These are phyloP conservation scores for Onychorhynchus coronatus DNA, from an alignment of 2,113 vertebrate species.

Conservation along the genomic window DNA sequence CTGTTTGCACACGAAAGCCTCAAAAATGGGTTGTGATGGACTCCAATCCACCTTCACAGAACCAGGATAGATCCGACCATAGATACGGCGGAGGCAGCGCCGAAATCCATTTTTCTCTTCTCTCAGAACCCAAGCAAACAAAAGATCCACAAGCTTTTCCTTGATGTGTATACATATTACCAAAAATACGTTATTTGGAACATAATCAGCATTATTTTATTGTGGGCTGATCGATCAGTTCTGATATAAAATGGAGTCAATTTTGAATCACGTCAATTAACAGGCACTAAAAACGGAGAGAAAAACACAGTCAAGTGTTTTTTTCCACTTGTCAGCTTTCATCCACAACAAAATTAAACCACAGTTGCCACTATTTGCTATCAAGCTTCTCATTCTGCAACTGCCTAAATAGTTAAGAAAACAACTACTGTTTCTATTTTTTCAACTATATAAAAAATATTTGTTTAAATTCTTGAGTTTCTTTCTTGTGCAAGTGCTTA, in stretches of 20 bases:
- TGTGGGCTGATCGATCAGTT: background rate
- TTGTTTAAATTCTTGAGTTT: background rate
- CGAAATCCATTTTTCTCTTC: background rate
- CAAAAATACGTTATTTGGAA: background rate
- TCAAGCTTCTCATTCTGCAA: background rate
- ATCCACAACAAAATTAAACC: background rate
- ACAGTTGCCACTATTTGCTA: background rate
- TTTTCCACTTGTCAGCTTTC: constrained; percentile 8
- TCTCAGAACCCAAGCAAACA: background rate
- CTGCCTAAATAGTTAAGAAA: background rate
- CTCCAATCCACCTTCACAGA: background rate
- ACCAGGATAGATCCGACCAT: accelerated
- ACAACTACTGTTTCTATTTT: background rate
- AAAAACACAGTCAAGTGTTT: background rate
- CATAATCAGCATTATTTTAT: background rate
- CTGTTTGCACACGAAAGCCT: background rate
- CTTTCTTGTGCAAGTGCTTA: background rate
- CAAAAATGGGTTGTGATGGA: accelerated
- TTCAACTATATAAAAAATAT: background rate
- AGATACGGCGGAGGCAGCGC: background rate
- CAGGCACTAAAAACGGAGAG: background rate
- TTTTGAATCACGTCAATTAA: background rate
- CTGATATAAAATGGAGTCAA: background rate
- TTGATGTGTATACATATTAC: background rate
- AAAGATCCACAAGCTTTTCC: background rate